Evolutionary conservation across 2,113 vertebrate species (phyloP).

Genomic region (Podiceps cristatus): DNA sequence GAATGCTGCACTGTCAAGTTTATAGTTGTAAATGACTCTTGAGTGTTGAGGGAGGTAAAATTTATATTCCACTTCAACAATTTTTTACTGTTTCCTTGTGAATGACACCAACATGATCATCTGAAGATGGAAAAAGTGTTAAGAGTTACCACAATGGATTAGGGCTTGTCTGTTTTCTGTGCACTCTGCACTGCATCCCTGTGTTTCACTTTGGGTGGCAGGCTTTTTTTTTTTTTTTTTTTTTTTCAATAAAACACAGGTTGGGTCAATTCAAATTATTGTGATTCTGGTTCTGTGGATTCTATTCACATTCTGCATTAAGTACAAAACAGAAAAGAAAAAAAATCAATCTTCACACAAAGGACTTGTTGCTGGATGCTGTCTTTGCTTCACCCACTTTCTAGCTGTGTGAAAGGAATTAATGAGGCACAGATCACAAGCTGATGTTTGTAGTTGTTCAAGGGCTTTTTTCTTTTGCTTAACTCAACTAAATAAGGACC

Average conservation of each 20-base stretch:
- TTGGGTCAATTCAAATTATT: neutral
- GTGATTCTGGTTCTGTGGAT: neutral
- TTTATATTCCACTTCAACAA: constrained; percentile 6
- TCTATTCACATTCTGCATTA: constrained; percentile 19
- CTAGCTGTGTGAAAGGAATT: constrained; percentile 52
- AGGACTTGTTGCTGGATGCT: constrained; percentile 3
- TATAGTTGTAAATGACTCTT: constrained; percentile 16
- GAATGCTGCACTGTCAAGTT: constrained; percentile 29
- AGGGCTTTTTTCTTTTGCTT: constrained; percentile 11
- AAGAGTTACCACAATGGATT: neutral
- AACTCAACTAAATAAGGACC: constrained; percentile 10
- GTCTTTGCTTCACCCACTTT: constrained; percentile 35
- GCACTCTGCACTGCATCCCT: neutral
- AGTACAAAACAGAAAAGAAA: neutral
- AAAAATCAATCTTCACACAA: constrained; percentile 1
- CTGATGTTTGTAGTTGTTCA: constrained; percentile 55
- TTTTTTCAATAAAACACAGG: neutral
- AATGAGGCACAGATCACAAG: constrained; percentile 59
- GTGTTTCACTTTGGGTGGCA: neutral
- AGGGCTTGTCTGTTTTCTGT: neutral
- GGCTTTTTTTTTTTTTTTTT: neutral
- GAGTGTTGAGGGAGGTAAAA: constrained; percentile 16
- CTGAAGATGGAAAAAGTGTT: neutral
- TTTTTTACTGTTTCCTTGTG: neutral
- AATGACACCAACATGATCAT: neutral